These are phyloP conservation scores for Drosophila anomalipes DNA, from an alignment of 2,888 invertebrate species.

Conservation along the genomic window DNA sequence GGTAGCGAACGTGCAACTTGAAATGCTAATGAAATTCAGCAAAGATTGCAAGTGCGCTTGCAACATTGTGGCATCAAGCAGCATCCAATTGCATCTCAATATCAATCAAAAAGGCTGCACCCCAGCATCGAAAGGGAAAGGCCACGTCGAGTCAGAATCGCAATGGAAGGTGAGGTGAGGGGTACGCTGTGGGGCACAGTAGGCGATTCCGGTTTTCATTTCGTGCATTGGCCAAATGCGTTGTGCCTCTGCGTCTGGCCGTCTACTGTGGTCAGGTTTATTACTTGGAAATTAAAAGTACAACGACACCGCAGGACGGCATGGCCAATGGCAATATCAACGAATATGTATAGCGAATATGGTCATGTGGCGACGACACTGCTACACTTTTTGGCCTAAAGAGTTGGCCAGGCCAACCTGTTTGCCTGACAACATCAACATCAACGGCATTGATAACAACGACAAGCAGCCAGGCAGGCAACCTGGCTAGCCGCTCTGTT, in stretches of 20 bases:
- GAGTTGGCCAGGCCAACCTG: constrained; percentile 50
- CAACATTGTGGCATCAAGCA: constrained; percentile 19
- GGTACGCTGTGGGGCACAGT: constrained; percentile 47
- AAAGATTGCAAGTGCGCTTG: constrained; percentile 31
- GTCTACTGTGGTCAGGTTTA: constrained; percentile 58
- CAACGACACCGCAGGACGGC: constrained; percentile 74
- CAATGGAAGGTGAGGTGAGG: background rate
- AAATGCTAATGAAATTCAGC: constrained; percentile 33
- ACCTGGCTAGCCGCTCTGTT: constrained; percentile 5
- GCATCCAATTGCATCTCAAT: constrained; percentile 46
- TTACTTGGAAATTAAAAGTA: constrained; percentile 75
- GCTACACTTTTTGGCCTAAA: constrained; percentile 79
- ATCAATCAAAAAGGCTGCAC: constrained; percentile 37
- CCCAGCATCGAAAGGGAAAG: constrained; percentile 69
- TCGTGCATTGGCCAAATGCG: constrained; percentile 69
- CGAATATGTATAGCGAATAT: constrained; percentile 6
- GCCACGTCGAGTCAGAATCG: constrained; percentile 23
- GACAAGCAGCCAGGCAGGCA: constrained; percentile 4
- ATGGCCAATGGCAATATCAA: constrained; percentile 23
- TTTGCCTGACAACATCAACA: constrained; percentile 42
- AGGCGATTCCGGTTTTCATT: constrained; percentile 66
- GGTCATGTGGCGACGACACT: constrained; percentile 33
- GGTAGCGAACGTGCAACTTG: constrained; percentile 34
- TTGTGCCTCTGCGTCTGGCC: constrained; percentile 24
- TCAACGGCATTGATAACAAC: constrained; percentile 54